Conservation (phyloP, 2,888 invertebrate species). For the Epinotia ramella region DNA sequence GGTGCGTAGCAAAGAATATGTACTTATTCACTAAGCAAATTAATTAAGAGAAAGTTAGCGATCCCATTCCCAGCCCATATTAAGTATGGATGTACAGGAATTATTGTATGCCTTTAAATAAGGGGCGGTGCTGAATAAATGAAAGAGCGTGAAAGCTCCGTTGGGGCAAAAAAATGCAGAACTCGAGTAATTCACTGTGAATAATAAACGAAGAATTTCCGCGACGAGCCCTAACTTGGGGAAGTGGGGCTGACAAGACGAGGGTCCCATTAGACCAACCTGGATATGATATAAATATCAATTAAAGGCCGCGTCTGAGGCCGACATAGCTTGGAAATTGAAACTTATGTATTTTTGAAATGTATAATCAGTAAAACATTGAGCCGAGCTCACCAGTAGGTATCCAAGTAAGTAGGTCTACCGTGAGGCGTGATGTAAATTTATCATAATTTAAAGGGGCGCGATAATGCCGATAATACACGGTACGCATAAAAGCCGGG, state of each 20-base stretch:
- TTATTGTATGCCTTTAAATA: conserved; percentile 67
- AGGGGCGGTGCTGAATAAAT: conserved; percentile 72
- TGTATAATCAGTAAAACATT: conserved; percentile 7
- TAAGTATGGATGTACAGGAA: conserved; percentile 58
- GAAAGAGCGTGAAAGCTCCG: conserved; percentile 69
- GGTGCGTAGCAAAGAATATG: conserved; percentile 33
- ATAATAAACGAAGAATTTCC: conserved; percentile 78
- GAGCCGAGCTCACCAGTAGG: not conserved
- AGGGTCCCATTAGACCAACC: conserved; percentile 60
- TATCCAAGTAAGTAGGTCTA: too few species aligned
- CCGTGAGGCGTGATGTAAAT: conserved; percentile 11
- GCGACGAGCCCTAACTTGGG: conserved; percentile 59
- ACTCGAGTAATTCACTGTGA: conserved; percentile 75
- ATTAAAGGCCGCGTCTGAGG: conserved; percentile 49
- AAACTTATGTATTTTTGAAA: conserved; percentile 25
- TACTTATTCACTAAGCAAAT: conserved; percentile 41
- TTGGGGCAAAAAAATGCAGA: conserved; percentile 70
- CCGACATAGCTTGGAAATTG: conserved; percentile 15
- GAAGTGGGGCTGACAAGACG: conserved; percentile 57
- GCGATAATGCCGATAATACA: not conserved
- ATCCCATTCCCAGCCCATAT: conserved; percentile 52
- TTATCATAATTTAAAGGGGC: conserved; percentile 20
- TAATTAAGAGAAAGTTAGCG: conserved; percentile 46
- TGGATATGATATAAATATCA: conserved; percentile 62
- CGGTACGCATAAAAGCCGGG: not conserved